A percentile compares a stretch with the other conserved stretches of the same genome.
Evolutionary conservation across 2,888 invertebrate species (phyloP).

Genomic region (Xanthorhoe spadicearia): DNA sequence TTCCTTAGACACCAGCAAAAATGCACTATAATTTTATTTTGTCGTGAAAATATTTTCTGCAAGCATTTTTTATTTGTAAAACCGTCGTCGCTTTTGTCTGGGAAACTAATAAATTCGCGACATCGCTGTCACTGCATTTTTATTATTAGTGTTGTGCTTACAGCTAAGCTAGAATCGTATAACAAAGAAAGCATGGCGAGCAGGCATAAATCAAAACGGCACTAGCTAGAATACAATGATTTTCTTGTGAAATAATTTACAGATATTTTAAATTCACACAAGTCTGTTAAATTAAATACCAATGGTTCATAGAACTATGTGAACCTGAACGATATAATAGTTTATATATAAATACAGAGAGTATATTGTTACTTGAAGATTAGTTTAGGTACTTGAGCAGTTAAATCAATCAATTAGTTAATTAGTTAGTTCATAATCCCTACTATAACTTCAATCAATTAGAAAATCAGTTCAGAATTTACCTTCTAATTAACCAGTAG

Average conservation of each 20-base stretch:
- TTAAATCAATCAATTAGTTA: no score
- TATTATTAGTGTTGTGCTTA: slow-evolving; percentile 13
- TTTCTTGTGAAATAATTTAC: no score
- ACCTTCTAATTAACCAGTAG: slow-evolving; percentile 18
- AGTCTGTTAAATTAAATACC: no score
- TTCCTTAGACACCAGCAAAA: background rate
- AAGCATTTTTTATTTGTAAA: slow-evolving; percentile 33
- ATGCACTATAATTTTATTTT: slow-evolving; percentile 23
- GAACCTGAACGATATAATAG: no score
- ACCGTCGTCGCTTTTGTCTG: slow-evolving; percentile 21
- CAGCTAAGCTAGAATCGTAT: slow-evolving; percentile 5
- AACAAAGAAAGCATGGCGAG: background rate
- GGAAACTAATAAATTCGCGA: slow-evolving; percentile 30
- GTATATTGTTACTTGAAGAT: background rate
- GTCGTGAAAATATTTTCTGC: slow-evolving; percentile 28
- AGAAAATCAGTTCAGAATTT: slow-evolving; percentile 13
- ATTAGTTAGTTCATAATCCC: no score
- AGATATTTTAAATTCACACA: no score
- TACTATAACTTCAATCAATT: background rate
- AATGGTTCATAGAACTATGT: no score
- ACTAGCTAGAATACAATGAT: background rate
- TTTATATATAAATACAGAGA: no score
- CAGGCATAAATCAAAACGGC: background rate
- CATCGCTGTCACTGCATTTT: slow-evolving; percentile 22
- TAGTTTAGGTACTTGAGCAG: no score